These are phyloP conservation scores for Pteromalus puparum DNA, from an alignment of 1,140 invertebrate genomes.

Conservation along the genomic window DNA sequence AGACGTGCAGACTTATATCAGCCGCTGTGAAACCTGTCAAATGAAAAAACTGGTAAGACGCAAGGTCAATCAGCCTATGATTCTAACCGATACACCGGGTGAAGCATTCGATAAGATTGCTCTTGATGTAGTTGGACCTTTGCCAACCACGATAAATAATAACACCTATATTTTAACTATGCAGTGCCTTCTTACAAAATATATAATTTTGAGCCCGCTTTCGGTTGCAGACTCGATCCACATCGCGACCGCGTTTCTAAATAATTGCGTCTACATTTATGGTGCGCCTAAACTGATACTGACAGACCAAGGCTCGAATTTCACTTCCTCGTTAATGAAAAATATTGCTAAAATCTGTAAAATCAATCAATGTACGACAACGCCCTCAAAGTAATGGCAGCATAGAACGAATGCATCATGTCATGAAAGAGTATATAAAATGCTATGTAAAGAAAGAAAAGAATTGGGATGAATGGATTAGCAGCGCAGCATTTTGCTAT, in stretches of 20 bases:
- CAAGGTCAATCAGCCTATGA: slow-evolving; percentile 29
- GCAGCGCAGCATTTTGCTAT: slow-evolving; percentile 50
- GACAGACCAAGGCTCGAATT: slow-evolving; percentile 46
- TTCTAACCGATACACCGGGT: slow-evolving; percentile 16
- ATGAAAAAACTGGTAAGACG: slow-evolving; percentile 26
- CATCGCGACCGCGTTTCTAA: slow-evolving; percentile 12
- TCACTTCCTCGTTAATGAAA: neutral
- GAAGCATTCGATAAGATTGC: slow-evolving; percentile 35
- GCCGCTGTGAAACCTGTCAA: slow-evolving; percentile 2
- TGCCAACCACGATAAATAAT: neutral
- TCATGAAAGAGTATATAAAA: slow-evolving; percentile 57
- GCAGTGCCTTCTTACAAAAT: slow-evolving; percentile 26
- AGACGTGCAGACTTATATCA: neutral
- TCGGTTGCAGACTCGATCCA: neutral
- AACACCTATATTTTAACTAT: slow-evolving; percentile 29
- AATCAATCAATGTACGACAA: slow-evolving; percentile 32
- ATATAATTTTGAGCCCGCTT: neutral
- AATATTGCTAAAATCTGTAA: slow-evolving; percentile 35
- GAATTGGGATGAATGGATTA: slow-evolving; percentile 65
- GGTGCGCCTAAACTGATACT: slow-evolving; percentile 42
- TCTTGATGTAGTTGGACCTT: slow-evolving; percentile 38
- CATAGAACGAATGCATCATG: slow-evolving; percentile 57
- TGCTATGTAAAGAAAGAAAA: slow-evolving; percentile 54
- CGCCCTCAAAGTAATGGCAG: slow-evolving; percentile 54
- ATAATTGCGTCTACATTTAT: slow-evolving; percentile 3